These are phyloP conservation scores for Atherinomorus stipes DNA, from an alignment of 2,113 vertebrate species.

Conservation along the genomic window DNA sequence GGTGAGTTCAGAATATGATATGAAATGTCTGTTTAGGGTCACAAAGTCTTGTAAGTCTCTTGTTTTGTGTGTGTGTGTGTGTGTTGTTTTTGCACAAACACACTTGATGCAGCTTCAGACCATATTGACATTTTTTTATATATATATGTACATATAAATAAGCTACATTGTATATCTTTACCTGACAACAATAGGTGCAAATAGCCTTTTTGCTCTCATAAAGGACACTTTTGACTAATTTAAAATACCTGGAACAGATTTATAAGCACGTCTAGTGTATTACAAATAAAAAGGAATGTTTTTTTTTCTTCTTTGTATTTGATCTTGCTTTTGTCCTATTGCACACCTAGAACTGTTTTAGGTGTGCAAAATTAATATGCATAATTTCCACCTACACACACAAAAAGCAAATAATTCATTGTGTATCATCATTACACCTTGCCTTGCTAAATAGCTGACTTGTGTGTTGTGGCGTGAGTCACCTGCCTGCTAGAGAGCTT, in stretches of 20 bases:
- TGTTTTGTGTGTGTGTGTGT: slow-evolving; percentile 57
- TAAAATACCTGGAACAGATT: too few relatives aligned
- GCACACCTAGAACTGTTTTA: neutral
- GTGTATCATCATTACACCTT: slow-evolving; percentile 42
- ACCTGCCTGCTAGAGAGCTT: slow-evolving; percentile 73
- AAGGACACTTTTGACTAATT: too few relatives aligned
- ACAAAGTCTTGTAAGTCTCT: slow-evolving; percentile 20
- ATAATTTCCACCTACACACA: slow-evolving; percentile 5
- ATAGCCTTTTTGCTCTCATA: too few relatives aligned
- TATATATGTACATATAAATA: too few relatives aligned
- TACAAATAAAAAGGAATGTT: too few relatives aligned
- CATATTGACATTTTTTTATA: neutral
- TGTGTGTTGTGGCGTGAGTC: slow-evolving; percentile 73
- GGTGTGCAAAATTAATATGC: neutral
- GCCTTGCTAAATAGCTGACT: slow-evolving; percentile 53
- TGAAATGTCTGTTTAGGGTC: slow-evolving; percentile 23
- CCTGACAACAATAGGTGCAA: too few relatives aligned
- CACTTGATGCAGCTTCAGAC: slow-evolving; percentile 29
- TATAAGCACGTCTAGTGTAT: too few relatives aligned
- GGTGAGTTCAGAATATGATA: slow-evolving; percentile 66
- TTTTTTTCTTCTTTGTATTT: neutral
- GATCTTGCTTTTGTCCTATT: neutral
- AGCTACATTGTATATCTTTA: too few relatives aligned
- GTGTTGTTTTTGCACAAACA: slow-evolving; percentile 53
- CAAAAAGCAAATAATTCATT: slow-evolving; percentile 25